Evolutionary conservation across 2,113 vertebrate species (phyloP), one percentile per base, ranked within the genome.

Genomic region (Pao palembangensis): DNA sequence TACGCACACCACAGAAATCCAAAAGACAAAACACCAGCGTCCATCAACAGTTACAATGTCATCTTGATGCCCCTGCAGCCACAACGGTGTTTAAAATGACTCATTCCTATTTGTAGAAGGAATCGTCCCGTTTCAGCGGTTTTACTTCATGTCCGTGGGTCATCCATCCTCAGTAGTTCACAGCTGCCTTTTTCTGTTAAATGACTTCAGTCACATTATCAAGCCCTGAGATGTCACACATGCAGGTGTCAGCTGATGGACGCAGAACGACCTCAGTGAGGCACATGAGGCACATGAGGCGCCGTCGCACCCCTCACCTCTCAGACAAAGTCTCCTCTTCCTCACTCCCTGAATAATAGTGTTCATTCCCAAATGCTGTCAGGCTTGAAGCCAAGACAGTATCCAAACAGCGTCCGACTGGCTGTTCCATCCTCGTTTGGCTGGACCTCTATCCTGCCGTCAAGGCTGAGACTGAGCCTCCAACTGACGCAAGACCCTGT

Each of bases 321-420:
- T 79, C 74, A 86, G 81, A 66, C 67, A 72, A 68, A 77, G 78
- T 67, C 83, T 84, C 81, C 87, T 84, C 77, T 88, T 88, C 81
- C 85, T 87, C 77, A 79, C 68, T 65, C 68, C 67, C 64, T 81
- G 62, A 67, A 65, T 76, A 76, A 81, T 55, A 62, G 64, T 58
- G 77, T 67, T 85, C 80, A 78, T 81, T 53, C 86, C 77, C 75
- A 71, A 73, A 73, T 2, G 31, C 62, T 20, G 69, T 66, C 60
- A 13, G 61, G 51, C 57, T 71, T 18, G 53, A 64, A 2, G 58
- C 55, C 15, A 52, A 69, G 59, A 52, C 65, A 8, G 76, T 78
- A 54, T 75, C 69, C 83, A 53, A 77, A 70, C 38, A 20, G 19
- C 43, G 12, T 34, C 55, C 34, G 19, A 53, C 6, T 47, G 56